Base-by-base conservation (phyloP, 1,140 invertebrate species). In the Mamestra configurata region DNA sequence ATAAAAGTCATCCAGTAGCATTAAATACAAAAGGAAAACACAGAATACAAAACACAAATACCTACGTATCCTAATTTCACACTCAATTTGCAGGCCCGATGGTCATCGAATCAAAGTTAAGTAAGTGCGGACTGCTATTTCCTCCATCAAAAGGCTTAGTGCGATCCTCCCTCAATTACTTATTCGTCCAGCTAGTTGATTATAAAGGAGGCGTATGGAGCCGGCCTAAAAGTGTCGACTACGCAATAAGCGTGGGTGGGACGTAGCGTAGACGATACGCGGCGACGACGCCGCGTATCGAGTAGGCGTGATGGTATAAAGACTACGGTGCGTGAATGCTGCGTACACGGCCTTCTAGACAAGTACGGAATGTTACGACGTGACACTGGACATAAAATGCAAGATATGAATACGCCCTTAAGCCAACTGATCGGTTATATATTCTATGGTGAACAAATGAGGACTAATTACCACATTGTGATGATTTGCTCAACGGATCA, bases 401-500 rank as follows among this genome's bases (percentile, higher is more conserved):
- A 13, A 15, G 43, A 15, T 15, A 1, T 3, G 1, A 49, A 4
- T 4, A 15, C 15, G 15, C 13, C 10, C 40, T 43, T 61, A 61
- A n/a, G 59, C 35, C 27, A 31, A 31, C 2, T 31, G 3, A 7
- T 37, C 31, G 8, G 8, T 66, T 40, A 66, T 20, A 66, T 22
- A 66, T 66, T 66, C n/a, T 7, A 71, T 53, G 4, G n/a, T 15
- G 7, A 15, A 64, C 22, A 76, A 64, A 76, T 59, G 51, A 64
- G 31, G 37, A 24, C 57, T 76, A 31, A 76, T 64, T 64, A 76
- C 46, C n/a, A 35, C 57, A 57, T 35, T 11, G 46, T 37, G 53
- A 77, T 64, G 73, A 77, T 64, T 51, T 64, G 57, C 46, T 64
- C 59, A 51, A n/a, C 22, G 75, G 43, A 35, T 76, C 24, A 57